Evolutionary conservation across 2,888 invertebrate species (phyloP).

Genomic region (Masnerella sp.): DNA sequence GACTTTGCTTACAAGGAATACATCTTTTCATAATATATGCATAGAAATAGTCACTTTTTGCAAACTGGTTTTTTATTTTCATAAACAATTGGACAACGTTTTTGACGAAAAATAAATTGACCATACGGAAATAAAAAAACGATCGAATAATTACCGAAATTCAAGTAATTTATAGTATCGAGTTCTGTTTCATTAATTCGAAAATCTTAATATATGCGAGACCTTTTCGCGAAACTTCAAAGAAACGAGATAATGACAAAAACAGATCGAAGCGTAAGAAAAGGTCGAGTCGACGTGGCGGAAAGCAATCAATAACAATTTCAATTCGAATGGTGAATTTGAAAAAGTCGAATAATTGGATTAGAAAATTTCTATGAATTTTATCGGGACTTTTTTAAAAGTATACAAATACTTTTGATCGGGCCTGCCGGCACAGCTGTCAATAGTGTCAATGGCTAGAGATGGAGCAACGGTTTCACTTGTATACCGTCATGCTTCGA

Average conservation of each 20-base stretch:
- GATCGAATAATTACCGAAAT: neutral
- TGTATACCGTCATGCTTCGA: slow-evolving; percentile 57
- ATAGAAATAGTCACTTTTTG: no score
- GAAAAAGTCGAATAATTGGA: slow-evolving; percentile 54
- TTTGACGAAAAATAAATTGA: neutral
- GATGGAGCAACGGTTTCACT: slow-evolving; percentile 48
- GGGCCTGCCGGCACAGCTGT: slow-evolving; percentile 49
- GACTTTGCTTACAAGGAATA: neutral
- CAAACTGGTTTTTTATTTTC: no score
- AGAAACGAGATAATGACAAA: slow-evolving; percentile 31
- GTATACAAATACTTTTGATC: slow-evolving; percentile 50
- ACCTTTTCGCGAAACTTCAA: slow-evolving; percentile 40
- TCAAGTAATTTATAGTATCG: no score
- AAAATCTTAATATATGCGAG: no score
- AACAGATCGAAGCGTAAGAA: slow-evolving; percentile 17
- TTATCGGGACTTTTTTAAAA: slow-evolving; percentile 37
- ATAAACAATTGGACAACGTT: neutral
- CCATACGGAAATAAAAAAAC: neutral
- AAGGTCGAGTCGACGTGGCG: slow-evolving; percentile 30
- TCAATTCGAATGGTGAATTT: slow-evolving; percentile 37
- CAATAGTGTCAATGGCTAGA: slow-evolving; percentile 50
- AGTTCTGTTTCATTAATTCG: no score
- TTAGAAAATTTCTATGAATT: slow-evolving; percentile 55
- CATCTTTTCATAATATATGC: neutral
- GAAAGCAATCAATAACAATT: slow-evolving; percentile 52